Evolutionary conservation across 2,113 vertebrate species (phyloP), one percentile per base, ranked within the genome.

Genomic region (Menura novaehollandiae): DNA sequence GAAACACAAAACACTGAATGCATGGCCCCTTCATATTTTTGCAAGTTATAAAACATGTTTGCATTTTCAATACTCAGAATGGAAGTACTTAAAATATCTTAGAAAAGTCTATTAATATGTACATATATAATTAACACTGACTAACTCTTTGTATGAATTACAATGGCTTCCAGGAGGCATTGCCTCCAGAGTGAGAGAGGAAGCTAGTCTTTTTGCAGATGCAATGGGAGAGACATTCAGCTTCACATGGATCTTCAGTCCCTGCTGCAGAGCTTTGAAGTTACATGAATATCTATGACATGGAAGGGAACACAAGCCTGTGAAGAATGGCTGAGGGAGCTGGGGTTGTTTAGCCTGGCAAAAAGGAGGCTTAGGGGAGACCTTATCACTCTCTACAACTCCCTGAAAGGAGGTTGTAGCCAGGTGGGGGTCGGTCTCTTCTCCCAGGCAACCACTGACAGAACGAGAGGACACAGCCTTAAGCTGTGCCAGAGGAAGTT

Each of bases 61-160:
- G 4, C 21, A 67, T 66, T 80, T 69, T 68, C 18, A 63, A 52
- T 74, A 93, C 30, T 22, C 49, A 89, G 85, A 95, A 82, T 76
- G 35, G 22, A 95, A 94, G 23, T 58, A 87, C 37, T 95, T 76
- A 80, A 94, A 90, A 71, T 84, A 80, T 93, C 87, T 92, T 73
- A 72, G 16, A 86, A 20, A 49, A 60, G 6, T 0, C 3, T 2
- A 62, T 89, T 87, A 72, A 41, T 64, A 56, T 35, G 44, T 41
- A 16, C 6, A 21, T 79, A 39, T 72, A n/a, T 56, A 79, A 51
- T 68, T 75, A 87, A 52, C 64, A 85, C 49, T 35, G 62, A 92
- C 55, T 62, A 73, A 59, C 8, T 67, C 18, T 63, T 85, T 91
- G 37, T 66, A 53, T 80, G 88, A 91, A 84, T 92, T 93, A 24